Evolutionary conservation across 2,113 vertebrate genomes (phyloP).

Genomic region (Rhinoptilus africanus): DNA sequence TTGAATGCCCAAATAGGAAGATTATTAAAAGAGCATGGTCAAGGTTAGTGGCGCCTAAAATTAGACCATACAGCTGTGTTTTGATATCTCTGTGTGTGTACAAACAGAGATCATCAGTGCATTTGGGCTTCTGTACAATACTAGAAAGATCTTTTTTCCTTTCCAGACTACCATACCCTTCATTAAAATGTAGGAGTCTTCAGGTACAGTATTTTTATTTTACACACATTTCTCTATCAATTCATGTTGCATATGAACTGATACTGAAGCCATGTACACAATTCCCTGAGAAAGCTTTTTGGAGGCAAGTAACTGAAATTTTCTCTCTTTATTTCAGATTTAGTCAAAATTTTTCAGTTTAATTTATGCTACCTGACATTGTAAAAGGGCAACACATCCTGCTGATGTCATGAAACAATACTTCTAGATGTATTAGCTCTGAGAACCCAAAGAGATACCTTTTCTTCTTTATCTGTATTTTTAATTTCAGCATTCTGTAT

Average conservation of each 20-base stretch:
- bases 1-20: neutral
- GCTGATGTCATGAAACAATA: neutral
- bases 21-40: neutral
- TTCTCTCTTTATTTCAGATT: neutral
- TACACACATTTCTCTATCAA: neutral
- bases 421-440: neutral
- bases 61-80: conserved; percentile 44
- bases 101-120: neutral
- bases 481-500: neutral
- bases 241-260: neutral
- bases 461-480: neutral
- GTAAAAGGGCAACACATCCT: neutral
- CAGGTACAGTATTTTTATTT: neutral
- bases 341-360: neutral
- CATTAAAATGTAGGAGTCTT: neutral
- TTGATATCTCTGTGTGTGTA: neutral
- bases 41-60: conserved; percentile 28
- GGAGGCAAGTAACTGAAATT: neutral
- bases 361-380: neutral
- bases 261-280: neutral
- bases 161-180: neutral
- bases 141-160: neutral
- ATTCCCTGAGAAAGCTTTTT: neutral
- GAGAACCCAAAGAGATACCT: neutral
- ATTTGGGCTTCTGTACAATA: neutral